Conservation (phyloP, 2,113 vertebrate species). For the Alethe diademata region DNA sequence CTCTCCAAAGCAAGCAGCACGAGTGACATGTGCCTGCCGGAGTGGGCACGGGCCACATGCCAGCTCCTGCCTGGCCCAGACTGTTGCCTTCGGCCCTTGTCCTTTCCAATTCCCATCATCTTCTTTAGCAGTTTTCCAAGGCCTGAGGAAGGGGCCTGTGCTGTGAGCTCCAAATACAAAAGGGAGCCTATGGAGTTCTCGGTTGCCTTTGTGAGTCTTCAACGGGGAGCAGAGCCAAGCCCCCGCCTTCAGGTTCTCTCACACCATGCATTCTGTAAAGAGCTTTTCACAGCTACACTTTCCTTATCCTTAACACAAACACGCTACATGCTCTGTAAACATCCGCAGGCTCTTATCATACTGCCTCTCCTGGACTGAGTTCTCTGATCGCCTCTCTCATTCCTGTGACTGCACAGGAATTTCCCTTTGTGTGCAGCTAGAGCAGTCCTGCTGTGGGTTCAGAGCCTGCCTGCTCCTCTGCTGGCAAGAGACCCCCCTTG, state of each 20-base stretch:
- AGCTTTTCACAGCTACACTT: background rate
- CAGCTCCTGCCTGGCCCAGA: fast-evolving
- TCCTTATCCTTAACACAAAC: background rate
- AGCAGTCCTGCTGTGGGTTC: fast-evolving
- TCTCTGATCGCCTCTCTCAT: background rate
- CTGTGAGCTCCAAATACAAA: background rate
- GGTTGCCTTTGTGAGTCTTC: fast-evolving
- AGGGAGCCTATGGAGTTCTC: background rate
- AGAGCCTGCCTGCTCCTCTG: background rate
- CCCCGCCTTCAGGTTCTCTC: background rate
- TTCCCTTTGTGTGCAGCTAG: background rate
- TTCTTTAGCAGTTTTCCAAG: background rate
- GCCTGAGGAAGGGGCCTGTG: background rate
- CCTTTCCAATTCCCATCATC: background rate
- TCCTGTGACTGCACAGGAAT: background rate
- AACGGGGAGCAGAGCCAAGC: background rate
- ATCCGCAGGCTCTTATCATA: background rate
- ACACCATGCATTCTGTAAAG: background rate
- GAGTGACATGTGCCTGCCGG: fast-evolving
- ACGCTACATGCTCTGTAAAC: background rate
- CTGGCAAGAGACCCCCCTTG: background rate
- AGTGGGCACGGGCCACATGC: fast-evolving
- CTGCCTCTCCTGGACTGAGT: background rate
- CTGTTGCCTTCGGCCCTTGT: background rate
- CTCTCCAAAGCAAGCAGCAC: fast-evolving